Conservation (phyloP, 1,140 invertebrate genomes). For the Drosophila kurseongensis region DNA sequence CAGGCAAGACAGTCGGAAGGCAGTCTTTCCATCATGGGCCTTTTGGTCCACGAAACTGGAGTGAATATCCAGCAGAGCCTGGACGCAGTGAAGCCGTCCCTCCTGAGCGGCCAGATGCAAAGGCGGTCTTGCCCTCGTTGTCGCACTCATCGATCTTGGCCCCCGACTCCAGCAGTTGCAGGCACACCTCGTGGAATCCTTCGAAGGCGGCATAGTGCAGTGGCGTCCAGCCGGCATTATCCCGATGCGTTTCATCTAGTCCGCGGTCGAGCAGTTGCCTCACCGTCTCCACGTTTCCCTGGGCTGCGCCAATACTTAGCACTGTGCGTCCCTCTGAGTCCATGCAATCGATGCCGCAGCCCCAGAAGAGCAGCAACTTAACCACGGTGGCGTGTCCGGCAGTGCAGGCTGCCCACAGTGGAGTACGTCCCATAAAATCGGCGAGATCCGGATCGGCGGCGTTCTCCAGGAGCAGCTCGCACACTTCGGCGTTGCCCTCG, state of each 20-base stretch:
- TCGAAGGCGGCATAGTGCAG: constrained; percentile 97
- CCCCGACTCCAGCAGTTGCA: constrained; percentile 94
- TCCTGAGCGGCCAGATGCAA: constrained; percentile 96
- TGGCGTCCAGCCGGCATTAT: constrained; percentile 97
- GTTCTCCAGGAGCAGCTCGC: constrained; percentile 93
- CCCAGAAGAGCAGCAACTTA: constrained; percentile 93
- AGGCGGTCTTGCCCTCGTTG: constrained; percentile 96
- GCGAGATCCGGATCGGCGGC: constrained; percentile 94
- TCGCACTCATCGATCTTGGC: constrained; percentile 96
- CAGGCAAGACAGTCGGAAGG: constrained; percentile 88
- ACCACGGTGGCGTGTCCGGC: constrained; percentile 94
- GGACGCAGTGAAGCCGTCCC: constrained; percentile 86
- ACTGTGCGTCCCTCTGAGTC: constrained; percentile 96
- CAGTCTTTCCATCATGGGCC: constrained; percentile 97
- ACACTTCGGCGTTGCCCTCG: constrained; percentile 92
- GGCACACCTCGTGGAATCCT: constrained; percentile 94
- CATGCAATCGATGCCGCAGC: constrained; percentile 94
- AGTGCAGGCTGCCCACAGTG: constrained; percentile 93
- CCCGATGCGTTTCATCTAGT: constrained; percentile 95
- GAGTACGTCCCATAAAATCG: constrained; percentile 91
- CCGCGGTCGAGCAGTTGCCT: constrained; percentile 94
- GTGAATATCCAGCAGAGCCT: constrained; percentile 79
- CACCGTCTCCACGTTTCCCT: constrained; percentile 94
- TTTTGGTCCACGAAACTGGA: constrained; percentile 90
- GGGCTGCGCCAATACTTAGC: constrained; percentile 93